A percentile compares a stretch with the other conserved stretches of the same genome.
Conservation (phyloP, 2,888 invertebrate species). For the Psylliodes chrysocephalus region DNA sequence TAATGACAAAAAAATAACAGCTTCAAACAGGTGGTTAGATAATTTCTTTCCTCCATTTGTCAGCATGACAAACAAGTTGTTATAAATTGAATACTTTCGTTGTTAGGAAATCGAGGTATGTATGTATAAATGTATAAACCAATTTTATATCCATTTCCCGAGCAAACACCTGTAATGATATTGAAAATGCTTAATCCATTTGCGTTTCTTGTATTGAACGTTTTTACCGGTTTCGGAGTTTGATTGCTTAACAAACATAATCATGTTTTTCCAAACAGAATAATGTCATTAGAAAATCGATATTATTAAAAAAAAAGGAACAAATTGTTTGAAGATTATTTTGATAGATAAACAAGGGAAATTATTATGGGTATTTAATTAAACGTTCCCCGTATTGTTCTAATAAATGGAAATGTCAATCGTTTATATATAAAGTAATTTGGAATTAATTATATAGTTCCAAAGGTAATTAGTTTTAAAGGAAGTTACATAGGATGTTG, state of each 20-base stretch:
- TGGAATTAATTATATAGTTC: not conserved
- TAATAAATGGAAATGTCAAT: conserved; percentile 1
- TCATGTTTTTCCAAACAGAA: conserved; percentile 49
- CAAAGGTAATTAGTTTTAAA: no score
- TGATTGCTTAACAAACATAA: conserved; percentile 54
- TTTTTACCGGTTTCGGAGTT: conserved; percentile 49
- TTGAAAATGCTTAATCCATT: conserved; percentile 50
- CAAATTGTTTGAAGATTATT: not conserved
- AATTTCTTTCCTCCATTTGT: conserved; percentile 48
- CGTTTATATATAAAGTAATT: conserved; percentile 10
- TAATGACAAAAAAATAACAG: conserved; percentile 40
- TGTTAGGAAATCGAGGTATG: conserved; percentile 36
- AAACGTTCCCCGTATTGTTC: not conserved
- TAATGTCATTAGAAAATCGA: conserved; percentile 48
- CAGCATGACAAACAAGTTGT: conserved; percentile 47
- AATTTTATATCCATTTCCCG: conserved; percentile 60
- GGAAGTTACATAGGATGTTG: no score
- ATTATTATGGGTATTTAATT: conserved; percentile 13
- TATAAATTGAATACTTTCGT: conserved; percentile 37
- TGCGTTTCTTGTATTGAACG: conserved; percentile 43
- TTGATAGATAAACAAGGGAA: conserved; percentile 1
- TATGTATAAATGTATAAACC: conserved; percentile 47
- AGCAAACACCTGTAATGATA: conserved; percentile 55
- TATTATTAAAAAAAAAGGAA: conserved; percentile 9
- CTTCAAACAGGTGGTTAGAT: conserved; percentile 51